Percentiles rank a stretch among this genome's conserved stretches.
Evolutionary conservation across 2,888 invertebrate genomes (phyloP).

Genomic region (Harpagoxenus sublaevis): DNA sequence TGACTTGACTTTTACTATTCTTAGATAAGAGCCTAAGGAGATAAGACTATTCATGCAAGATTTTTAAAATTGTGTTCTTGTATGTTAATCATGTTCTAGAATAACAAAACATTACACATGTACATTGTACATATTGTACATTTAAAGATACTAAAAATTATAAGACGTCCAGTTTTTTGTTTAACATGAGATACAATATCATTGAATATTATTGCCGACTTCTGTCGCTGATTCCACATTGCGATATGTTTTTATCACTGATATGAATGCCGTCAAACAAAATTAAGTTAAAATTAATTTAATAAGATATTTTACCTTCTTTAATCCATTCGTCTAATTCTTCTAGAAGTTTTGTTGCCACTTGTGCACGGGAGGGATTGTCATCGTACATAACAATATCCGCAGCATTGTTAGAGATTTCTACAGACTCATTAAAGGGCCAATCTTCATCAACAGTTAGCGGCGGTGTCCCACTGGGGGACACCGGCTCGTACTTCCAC

Average conservation of each 20-base stretch:
- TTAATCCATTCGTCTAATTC: constrained; percentile 90
- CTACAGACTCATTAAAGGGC: constrained; percentile 81
- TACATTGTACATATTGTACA: neutral
- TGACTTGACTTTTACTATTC: constrained; percentile 3
- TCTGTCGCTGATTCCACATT: neutral
- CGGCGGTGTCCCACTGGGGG: constrained; percentile 86
- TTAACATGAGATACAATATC: neutral
- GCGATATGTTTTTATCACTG: neutral
- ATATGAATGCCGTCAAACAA: neutral
- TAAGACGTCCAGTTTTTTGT: neutral
- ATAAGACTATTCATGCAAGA: constrained; percentile 17
- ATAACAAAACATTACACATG: neutral
- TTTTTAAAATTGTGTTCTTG: neutral
- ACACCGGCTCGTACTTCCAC: constrained; percentile 88
- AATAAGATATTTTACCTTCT: constrained; percentile 87
- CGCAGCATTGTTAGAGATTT: constrained; percentile 72
- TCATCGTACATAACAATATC: constrained; percentile 81
- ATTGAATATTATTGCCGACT: neutral
- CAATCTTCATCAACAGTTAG: constrained; percentile 82
- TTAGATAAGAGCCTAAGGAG: constrained; percentile 21
- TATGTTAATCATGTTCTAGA: constrained; percentile 12
- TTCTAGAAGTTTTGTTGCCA: constrained; percentile 90
- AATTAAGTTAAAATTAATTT: too few relatives aligned
- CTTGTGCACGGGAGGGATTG: constrained; percentile 86
- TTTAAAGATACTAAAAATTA: neutral